These are phyloP conservation scores for Andricus curvator DNA, from an alignment of 2,888 invertebrate genomes.

Conservation along the genomic window DNA sequence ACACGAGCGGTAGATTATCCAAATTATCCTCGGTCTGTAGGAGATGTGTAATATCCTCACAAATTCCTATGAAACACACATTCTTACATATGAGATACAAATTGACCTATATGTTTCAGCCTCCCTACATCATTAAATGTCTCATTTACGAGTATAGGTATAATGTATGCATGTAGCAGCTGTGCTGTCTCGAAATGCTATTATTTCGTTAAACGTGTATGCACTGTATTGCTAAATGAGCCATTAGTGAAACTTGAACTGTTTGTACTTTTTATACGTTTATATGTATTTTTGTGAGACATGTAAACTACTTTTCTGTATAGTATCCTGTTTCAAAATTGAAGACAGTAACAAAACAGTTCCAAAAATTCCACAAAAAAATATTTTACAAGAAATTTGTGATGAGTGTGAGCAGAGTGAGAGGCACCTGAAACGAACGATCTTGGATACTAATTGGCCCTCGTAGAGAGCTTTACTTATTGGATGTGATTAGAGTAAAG, in stretches of 20 bases:
- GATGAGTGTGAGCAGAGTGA: too few species aligned
- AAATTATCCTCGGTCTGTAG: not conserved
- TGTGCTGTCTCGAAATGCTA: conserved; percentile 36
- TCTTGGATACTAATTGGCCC: too few species aligned
- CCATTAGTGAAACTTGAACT: conserved; percentile 42
- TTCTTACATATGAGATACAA: conserved; percentile 45
- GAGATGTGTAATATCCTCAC: not conserved
- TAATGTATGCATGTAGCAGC: conserved; percentile 21
- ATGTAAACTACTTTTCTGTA: not conserved
- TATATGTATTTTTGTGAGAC: not conserved
- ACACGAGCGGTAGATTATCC: not conserved
- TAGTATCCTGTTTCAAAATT: not conserved
- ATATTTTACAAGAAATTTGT: too few species aligned
- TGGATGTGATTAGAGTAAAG: too few species aligned
- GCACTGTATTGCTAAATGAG: conserved; percentile 47
- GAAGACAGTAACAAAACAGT: not conserved
- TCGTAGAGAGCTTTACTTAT: too few species aligned
- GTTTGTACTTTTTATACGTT: not conserved
- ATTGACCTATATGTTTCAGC: conserved; percentile 56
- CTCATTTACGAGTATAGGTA: not conserved
- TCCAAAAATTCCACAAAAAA: not conserved
- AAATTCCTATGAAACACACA: not conserved
- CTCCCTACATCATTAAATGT: conserved; percentile 56
- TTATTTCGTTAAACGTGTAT: conserved; percentile 41
- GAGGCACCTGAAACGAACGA: too few species aligned